Base-by-base conservation (phyloP, 2,888 invertebrate genomes). In the Oscheius sp. region DNA sequence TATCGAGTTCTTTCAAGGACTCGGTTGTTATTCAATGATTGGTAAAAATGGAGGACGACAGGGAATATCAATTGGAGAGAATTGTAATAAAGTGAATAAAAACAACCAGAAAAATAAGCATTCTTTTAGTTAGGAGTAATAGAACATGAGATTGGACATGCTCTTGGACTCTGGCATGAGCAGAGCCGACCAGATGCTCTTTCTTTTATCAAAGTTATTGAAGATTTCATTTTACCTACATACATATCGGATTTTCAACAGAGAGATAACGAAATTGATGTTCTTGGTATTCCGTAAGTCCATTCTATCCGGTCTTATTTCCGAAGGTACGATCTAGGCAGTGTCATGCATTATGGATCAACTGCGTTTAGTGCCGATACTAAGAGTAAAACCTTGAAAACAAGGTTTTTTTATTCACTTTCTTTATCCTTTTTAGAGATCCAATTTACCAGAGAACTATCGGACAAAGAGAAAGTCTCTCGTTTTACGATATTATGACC, bases 21-120 rank as follows among this genome's bases (percentile, higher is more conserved):
- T 79, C 83, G 82, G 67, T 45, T 86, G 86, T 70, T 86, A 85
- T 68, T 86, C 86, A 17, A 85, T 84, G 84, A 86, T 86, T 33
- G 86, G 86, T 2, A 61, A 80, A 8, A 77, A 78, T 59, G 86
- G 86, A 12, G 86, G 86, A 6, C 68, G 83, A n/a, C 86, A 86
- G 69, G 83, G 84, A 9, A 68, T 86, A 24, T 85, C 85, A 17
- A 85, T 86, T 38, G 85, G 85, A 1, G 78, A 78, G 54, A 83
- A 78, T 45, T 85, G 85, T 67, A 80, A 82, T 30, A 77, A 84
- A 69, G 82, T 82, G 51, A 71, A 12, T 30, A 0, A 36, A 8
- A 1, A 17, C 2, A 12, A 22, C 3, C 30, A 47, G 5, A 26
- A 17, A 30, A n/a, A 47, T n/a, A 36, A 14, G 4, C 12, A 44